phyloP scores from a whole-genome alignment of 1,140 invertebrate genomes.

The silkworm (Bombyx mori) region DNA sequence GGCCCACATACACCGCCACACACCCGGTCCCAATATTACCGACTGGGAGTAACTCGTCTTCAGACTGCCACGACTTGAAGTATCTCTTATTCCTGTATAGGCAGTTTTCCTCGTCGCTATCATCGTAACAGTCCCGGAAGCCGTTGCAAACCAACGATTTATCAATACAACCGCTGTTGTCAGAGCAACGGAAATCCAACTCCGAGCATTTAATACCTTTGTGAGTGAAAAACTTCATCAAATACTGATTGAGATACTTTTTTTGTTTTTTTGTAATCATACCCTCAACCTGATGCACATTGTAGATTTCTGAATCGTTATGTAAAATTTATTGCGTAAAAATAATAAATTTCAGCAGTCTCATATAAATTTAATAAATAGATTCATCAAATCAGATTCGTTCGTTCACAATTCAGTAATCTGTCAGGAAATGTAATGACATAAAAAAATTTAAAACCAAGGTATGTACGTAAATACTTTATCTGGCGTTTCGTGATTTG shows the following conservation, averaged over 20 bases:
- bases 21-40: constrained; percentile 38
- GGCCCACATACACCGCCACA: constrained; percentile 19
- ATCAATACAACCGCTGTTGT: constrained; percentile 74
- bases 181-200: constrained; percentile 74
- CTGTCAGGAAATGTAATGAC: too few species aligned
- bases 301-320: too few species aligned
- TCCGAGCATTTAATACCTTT: constrained; percentile 56
- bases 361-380: too few species aligned
- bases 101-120: constrained; percentile 81
- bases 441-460: too few species aligned
- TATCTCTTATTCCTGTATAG: constrained; percentile 37
- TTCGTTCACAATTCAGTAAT: too few species aligned
- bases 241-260: neutral
- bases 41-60: constrained; percentile 3
- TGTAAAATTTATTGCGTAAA: too few species aligned
- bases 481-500: too few species aligned
- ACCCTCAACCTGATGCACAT: too few species aligned
- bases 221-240: constrained; percentile 22
- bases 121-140: constrained; percentile 78
- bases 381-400: too few species aligned
- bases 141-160: constrained; percentile 75
- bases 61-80: constrained; percentile 20
- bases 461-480: too few species aligned
- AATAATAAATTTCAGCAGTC: too few species aligned
- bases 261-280: constrained; percentile 6